Base-by-base conservation (phyloP, 2,888 invertebrate species). In the Trissonchulus latispiculum region DNA sequence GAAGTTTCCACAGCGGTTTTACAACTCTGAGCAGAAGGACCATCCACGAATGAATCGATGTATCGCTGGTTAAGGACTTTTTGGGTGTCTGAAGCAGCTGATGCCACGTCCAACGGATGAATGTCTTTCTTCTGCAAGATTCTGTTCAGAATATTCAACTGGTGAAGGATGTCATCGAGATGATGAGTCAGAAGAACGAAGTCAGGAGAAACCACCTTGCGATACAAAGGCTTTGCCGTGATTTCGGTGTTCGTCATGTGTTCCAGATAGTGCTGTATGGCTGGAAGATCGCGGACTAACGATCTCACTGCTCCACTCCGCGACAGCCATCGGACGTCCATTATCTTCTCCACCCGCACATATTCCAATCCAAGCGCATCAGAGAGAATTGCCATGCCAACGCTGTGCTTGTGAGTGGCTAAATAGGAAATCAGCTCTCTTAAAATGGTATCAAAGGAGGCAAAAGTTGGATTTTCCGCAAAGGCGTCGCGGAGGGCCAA, bases 321-420 rank as follows among this genome's bases (percentile, higher is more conserved):
- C 8, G 64, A 64, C 64, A 64, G 64, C 64, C 64, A 64, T 8
- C 64, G 64, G 8, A 64, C 64, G 8, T 64, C 64, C n/a, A n/a
- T n/a, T n/a, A n/a, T n/a, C n/a, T n/a, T n/a, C n/a, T n/a, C n/a
- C n/a, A n/a, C n/a, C n/a, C 28, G 64, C 15, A 64, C 64, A 33
- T 31, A 28, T 64, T 64, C 64, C 8, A 64, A 15, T 15, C 33
- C 64, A 3, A 64, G 33, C 8, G 64, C 64, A 15, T 3, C 8
- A 31, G 64, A 8, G 8, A 64, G 8, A 28, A 33, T 33, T 64
- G 8, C 15, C 33, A 64, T 31, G 29, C 64, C 64, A 3, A 29
- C 28, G 15, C 15, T 18, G 28, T 64, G 64, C 33, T n/a, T 64
- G 64, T 64, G 64, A 31, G 64, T 64, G 8, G 64, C 8, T 15